Evolutionary conservation across 2,113 vertebrate genomes (phyloP).

Genomic region (Acinonyx jubatus): DNA sequence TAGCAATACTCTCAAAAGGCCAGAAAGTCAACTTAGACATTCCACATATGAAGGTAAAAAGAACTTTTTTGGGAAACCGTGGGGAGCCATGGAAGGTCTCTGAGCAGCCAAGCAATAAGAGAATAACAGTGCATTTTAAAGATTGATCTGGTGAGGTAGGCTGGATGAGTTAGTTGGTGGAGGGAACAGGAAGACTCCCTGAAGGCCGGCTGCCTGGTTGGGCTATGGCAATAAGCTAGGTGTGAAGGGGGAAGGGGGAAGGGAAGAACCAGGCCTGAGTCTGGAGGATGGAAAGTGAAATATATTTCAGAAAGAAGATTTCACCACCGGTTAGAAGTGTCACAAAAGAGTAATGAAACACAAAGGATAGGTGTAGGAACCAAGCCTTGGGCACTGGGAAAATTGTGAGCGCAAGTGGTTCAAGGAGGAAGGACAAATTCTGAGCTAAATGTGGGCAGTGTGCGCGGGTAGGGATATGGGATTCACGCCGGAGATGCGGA

Average conservation of each 20-base stretch:
- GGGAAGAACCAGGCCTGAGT: not conserved
- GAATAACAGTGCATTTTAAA: not conserved
- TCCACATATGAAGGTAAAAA: not conserved
- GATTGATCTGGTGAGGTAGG: not conserved
- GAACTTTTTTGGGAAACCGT: not conserved
- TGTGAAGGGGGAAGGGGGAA: too few species aligned
- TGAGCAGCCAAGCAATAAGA: not conserved
- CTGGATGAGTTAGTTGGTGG: fast-evolving
- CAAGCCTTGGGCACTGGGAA: not conserved
- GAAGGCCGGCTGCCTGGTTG: not conserved
- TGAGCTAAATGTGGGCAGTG: fast-evolving
- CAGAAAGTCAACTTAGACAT: slow-evolving; percentile 1
- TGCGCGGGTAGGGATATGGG: fast-evolving
- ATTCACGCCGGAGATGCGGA: fast-evolving
- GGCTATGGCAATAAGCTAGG: not conserved
- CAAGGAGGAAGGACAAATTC: not conserved
- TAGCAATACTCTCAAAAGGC: not conserved
- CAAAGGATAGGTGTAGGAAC: not conserved
- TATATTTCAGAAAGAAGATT: not conserved
- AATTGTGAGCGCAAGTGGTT: not conserved
- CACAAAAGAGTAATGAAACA: not conserved
- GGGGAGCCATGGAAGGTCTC: not conserved
- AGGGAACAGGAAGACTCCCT: not conserved
- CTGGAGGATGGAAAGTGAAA: not conserved
- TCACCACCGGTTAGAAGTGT: not conserved